phyloP scores from a whole-genome alignment of 1,140 invertebrate genomes.

The Achroia grisella region DNA sequence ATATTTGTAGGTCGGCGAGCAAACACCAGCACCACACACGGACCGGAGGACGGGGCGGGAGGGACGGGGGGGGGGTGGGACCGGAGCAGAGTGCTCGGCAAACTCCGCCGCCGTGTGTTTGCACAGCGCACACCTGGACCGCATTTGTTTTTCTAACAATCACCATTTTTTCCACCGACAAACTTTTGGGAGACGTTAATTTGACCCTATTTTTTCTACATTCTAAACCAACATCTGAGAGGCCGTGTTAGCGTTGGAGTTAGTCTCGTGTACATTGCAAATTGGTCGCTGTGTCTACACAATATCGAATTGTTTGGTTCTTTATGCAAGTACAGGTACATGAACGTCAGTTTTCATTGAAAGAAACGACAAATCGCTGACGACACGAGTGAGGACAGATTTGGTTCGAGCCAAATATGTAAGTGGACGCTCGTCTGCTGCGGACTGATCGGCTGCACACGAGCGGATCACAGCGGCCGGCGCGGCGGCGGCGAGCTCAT shows the following conservation, averaged over 20 bases:
- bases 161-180: conserved; percentile 34
- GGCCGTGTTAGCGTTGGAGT: neutral
- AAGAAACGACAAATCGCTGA: too few relatives aligned
- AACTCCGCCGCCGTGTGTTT: conserved; percentile 22
- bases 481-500: neutral
- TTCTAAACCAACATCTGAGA: conserved; percentile 20
- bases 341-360: too few relatives aligned
- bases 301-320: neutral
- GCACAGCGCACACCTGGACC: conserved; percentile 35
- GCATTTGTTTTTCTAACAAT: conserved; percentile 42
- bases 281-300: neutral
- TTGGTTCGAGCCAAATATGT: too few relatives aligned
- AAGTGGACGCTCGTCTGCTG: too few relatives aligned
- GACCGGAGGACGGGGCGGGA: conserved; percentile 4
- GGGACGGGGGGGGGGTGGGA: neutral
- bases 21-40: too few relatives aligned
- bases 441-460: neutral
- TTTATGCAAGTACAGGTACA: neutral
- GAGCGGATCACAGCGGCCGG: neutral
- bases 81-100: neutral
- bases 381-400: too few relatives aligned
- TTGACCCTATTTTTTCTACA: conserved; percentile 37
- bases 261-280: neutral
- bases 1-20: conserved; percentile 34
- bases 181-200: conserved; percentile 40